Evolutionary conservation across 1,140 invertebrate genomes (phyloP).

Genomic region (Zaprionus davidi): DNA sequence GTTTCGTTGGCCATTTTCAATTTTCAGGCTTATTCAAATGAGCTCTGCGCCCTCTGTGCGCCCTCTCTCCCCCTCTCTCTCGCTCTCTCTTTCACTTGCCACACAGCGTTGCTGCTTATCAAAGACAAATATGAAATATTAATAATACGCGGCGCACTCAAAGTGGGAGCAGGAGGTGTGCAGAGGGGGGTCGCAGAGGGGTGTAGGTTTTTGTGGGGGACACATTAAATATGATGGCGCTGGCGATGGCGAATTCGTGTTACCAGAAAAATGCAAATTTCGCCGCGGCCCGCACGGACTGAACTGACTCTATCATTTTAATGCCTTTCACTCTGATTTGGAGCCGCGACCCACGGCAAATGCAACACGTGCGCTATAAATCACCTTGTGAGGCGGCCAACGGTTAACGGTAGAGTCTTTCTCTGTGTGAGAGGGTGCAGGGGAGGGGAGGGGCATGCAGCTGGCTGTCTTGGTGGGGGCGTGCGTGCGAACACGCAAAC

Average conservation of each 20-base stretch:
- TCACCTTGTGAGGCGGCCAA: constrained; percentile 53
- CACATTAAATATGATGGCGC: constrained; percentile 57
- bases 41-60: constrained; percentile 11
- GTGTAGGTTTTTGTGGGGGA: not conserved
- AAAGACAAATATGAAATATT: constrained; percentile 81
- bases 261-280: constrained; percentile 79
- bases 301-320: constrained; percentile 70
- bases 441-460: constrained; percentile 5
- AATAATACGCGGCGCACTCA: constrained; percentile 60
- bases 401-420: constrained; percentile 14
- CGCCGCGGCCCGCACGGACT: constrained; percentile 43
- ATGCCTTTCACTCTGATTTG: constrained; percentile 79
- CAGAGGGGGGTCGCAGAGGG: not conserved
- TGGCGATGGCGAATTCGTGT: constrained; percentile 48
- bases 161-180: constrained; percentile 26
- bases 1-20: constrained; percentile 40
- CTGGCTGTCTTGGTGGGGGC: constrained; percentile 11
- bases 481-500: constrained; percentile 45
- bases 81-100: not conserved
- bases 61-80: not conserved
- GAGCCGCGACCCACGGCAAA: constrained; percentile 57
- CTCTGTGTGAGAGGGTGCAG: too few species aligned
- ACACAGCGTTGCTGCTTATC: constrained; percentile 62
- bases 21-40: constrained; percentile 54
- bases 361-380: constrained; percentile 80